Evolutionary conservation across 2,797 vertebrate genomes (phyloP), one percentile per base, ranked within the genome.

Genomic region (Etheostoma nigrum): DNA sequence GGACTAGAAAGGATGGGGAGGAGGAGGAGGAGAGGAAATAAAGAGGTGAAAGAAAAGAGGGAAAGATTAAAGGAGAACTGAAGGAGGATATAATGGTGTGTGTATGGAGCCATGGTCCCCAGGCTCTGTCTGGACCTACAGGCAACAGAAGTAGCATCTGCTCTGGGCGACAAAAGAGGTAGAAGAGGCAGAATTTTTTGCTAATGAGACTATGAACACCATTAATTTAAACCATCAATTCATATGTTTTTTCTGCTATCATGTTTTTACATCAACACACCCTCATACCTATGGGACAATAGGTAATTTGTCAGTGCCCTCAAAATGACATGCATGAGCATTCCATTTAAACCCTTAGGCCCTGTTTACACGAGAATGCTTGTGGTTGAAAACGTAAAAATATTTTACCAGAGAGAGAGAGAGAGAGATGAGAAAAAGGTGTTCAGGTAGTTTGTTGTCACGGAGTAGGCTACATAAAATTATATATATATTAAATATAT

Each of bases 41-140:
- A 69, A 68, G 47, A 54, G 55, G 52, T 73, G 44, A 74, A 73
- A 40, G 54, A 48, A 69, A 42, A 19, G 67, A 19, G 25, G n/a
- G 58, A 45, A 74, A 52, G 67, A 77, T 42, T 72, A 74, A 67
- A 78, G 54, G 59, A 61, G 76, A 79, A 55, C 8, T 64, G 59
- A 83, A 67, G 66, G 79, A 82, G 65, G 70, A 80, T 73, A 63
- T 83, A 73, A 83, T 80, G 36, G 70, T 76, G 83, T 86, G 87
- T 87, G 74, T 85, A 62, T 76, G 68, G 33, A 71, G 55, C 74
- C 68, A 57, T 25, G 13, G 58, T 83, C 88, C 85, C 85, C 55
- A 68, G 85, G 81, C 83, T 83, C 68, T 45, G 86, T 90, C 82
- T 90, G 72, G 71, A 78, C 81, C 87, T 82, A 72, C 49, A 74